Base-by-base conservation (phyloP, 1,140 invertebrate species). In the Drosophila obscura region DNA sequence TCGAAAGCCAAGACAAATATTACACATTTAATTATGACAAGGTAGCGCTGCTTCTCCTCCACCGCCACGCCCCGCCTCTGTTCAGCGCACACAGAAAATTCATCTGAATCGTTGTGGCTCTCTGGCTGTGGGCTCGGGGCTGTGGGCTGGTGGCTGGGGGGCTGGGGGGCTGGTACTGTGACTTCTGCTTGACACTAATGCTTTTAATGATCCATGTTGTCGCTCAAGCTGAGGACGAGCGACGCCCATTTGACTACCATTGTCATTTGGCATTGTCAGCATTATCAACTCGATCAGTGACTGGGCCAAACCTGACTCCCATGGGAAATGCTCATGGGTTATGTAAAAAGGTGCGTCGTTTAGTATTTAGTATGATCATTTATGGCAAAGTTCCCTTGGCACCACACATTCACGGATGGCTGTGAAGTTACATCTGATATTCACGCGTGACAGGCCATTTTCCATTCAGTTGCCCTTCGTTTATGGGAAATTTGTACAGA, bases 11-110 rank as follows among this genome's bases (percentile, higher is more conserved):
- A 81, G 65, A 81, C 57, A 84, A 84, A 84, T 65, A 85, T 87
- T 81, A 85, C 82, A 87, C 74, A 82, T 85, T 85, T 85, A 87
- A 85, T 85, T 85, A 87, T 78, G 81, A 80, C 73, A 85, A 77
- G 68, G 73, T 71, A 71, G 59, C 53, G 61, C 7, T 19, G 60
- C 48, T 41, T 45, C 53, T 45, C 66, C 55, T 73, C 53, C 58
- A 53, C 67, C 22, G 15, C 44, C 16, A 44, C 13, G 39, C 16
- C 22, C 19, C 31, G 9, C 5, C 7, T 44, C 19, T n/a, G 5
- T 4, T 13, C 22, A 2, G 0, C 15, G 22, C 7, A 49, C 50
- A 52, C 16, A 15, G 31, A 46, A 69, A 69, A 69, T 69, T 69
- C 67, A 43, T 67, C 44, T 41, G 67, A 69, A 69, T 57, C 49